Conservation (phyloP, 2,797 vertebrate species). For the Margarornis squamiger region DNA sequence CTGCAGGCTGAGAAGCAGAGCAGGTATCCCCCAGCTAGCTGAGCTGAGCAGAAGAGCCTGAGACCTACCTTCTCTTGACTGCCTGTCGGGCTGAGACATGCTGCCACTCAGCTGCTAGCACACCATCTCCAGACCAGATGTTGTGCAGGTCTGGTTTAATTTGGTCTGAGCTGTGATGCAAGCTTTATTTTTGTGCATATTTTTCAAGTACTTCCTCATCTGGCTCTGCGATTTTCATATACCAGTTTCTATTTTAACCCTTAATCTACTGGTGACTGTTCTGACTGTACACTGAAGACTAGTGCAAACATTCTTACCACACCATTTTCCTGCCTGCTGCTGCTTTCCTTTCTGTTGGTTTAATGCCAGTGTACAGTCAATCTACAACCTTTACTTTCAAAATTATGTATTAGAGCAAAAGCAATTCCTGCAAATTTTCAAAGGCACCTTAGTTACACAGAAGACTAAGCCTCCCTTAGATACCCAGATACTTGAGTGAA, state of each 20-base stretch:
- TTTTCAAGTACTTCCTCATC: background rate
- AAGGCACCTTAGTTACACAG: background rate
- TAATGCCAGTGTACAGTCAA: background rate
- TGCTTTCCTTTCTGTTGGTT: background rate
- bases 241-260: background rate
- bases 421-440: background rate
- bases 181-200: background rate
- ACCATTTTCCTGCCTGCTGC: background rate
- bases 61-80: background rate
- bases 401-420: background rate
- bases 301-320: background rate
- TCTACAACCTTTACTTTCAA: background rate
- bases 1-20: background rate
- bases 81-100: background rate
- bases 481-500: background rate
- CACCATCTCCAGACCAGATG: constrained; percentile 37
- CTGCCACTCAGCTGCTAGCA: constrained; percentile 41
- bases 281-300: accelerated
- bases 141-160: background rate
- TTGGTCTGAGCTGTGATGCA: background rate
- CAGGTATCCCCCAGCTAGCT: no score
- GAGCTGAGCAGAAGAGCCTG: background rate
- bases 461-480: background rate
- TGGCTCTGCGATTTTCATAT: background rate
- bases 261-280: background rate